Conservation (phyloP, 2,888 invertebrate genomes). For the Gastrophysa polygoni region DNA sequence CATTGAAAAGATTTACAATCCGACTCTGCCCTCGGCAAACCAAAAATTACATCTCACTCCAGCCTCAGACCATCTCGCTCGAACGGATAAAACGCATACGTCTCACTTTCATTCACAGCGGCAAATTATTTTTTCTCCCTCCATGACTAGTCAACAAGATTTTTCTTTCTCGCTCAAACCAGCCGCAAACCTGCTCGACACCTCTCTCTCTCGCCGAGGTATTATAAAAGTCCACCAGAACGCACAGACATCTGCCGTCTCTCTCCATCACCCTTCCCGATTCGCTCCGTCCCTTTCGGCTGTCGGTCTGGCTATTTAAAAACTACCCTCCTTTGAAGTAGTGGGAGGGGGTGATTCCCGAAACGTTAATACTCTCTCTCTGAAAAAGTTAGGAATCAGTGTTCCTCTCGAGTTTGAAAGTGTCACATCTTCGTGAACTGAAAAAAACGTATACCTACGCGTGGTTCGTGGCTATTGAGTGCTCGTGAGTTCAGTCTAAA, state of each 20-base stretch:
- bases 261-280: constrained; percentile 23
- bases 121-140: constrained; percentile 56
- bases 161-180: constrained; percentile 32
- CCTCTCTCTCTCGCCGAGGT: constrained; percentile 37
- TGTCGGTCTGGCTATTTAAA: constrained; percentile 57
- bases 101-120: constrained; percentile 52
- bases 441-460: constrained; percentile 27
- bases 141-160: constrained; percentile 48
- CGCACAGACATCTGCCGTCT: constrained; percentile 35
- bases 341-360: constrained; percentile 50
- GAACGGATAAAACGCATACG: constrained; percentile 47
- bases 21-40: constrained; percentile 33
- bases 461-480: constrained; percentile 28
- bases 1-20: constrained; percentile 42
- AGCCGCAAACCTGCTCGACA: constrained; percentile 2
- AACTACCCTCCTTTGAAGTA: constrained; percentile 59
- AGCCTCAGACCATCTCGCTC: constrained; percentile 48
- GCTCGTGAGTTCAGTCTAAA: constrained; percentile 44
- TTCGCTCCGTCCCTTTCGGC: constrained; percentile 36
- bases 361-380: constrained; percentile 52
- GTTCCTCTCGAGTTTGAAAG: constrained; percentile 33
- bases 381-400: constrained; percentile 55
- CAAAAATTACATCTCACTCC: constrained; percentile 45
- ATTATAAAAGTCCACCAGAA: constrained; percentile 58
- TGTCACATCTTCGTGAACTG: constrained; percentile 24